Evolutionary conservation across 2,888 invertebrate species (phyloP).

Genomic region (Mythimna pallens): DNA sequence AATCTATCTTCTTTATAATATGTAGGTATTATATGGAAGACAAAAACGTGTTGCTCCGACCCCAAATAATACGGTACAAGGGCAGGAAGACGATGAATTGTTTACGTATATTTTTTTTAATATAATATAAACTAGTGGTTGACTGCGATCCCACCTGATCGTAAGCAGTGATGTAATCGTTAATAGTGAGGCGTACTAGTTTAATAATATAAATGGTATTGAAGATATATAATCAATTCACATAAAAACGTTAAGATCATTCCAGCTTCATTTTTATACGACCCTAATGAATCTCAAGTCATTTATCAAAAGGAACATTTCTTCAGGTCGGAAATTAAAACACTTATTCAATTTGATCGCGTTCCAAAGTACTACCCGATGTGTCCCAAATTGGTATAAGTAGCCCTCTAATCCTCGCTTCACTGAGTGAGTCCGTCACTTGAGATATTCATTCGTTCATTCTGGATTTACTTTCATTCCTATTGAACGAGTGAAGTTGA

Average conservation of each 20-base stretch:
- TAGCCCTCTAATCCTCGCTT: slow-evolving; percentile 55
- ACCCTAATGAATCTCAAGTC: slow-evolving; percentile 27
- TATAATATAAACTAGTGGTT: too few relatives aligned
- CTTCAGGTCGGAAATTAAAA: slow-evolving; percentile 51
- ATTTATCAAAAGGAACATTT: slow-evolving; percentile 28
- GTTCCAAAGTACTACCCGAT: slow-evolving; percentile 44
- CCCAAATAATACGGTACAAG: too few relatives aligned
- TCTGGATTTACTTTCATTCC: slow-evolving; percentile 78
- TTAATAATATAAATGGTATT: too few relatives aligned
- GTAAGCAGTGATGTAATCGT: too few relatives aligned
- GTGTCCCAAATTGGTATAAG: slow-evolving; percentile 60
- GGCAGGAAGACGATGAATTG: too few relatives aligned
- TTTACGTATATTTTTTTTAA: too few relatives aligned
- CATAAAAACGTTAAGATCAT: background rate
- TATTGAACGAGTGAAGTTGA: slow-evolving; percentile 73
- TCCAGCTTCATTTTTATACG: slow-evolving; percentile 13
- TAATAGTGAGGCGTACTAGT: too few relatives aligned
- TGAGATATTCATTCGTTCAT: slow-evolving; percentile 71
- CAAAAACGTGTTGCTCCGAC: too few relatives aligned
- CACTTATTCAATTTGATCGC: slow-evolving; percentile 63
- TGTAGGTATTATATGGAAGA: too few relatives aligned
- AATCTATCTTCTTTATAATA: too few relatives aligned
- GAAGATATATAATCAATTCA: background rate
- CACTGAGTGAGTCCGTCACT: slow-evolving; percentile 66
- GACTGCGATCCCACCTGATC: too few relatives aligned